These are phyloP conservation scores for Anguilla japonica DNA, from an alignment of 2,113 vertebrate genomes.

Conservation along the genomic window DNA sequence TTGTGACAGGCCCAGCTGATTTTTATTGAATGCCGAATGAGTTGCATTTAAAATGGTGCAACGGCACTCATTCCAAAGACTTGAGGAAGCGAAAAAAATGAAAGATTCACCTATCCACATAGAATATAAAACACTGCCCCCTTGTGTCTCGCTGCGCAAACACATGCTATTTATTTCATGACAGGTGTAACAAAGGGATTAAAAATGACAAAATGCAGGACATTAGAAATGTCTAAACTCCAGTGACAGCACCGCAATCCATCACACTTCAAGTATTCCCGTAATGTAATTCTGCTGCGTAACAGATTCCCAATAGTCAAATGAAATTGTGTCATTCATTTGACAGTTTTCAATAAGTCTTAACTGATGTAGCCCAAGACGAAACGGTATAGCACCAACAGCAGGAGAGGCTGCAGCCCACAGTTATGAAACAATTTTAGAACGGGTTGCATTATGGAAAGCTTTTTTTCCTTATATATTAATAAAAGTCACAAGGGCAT, in stretches of 20 bases:
- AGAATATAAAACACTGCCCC: slow-evolving; percentile 23
- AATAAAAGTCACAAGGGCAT: neutral
- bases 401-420: neutral
- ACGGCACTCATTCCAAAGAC: neutral
- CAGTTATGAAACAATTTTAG: neutral
- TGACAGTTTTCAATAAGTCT: slow-evolving; percentile 7
- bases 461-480: neutral
- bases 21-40: neutral
- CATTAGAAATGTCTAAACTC: neutral
- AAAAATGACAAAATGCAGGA: neutral
- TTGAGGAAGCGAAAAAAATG: neutral
- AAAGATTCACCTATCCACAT: neutral
- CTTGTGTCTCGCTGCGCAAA: neutral
- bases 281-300: neutral
- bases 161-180: neutral
- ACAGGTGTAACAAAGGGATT: neutral
- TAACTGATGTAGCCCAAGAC: neutral
- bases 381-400: neutral
- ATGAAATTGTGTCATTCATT: neutral
- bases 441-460: neutral
- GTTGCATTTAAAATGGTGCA: neutral
- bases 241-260: slow-evolving; percentile 4
- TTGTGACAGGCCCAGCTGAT: neutral
- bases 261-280: neutral
- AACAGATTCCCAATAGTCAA: neutral